These are phyloP conservation scores for Amniataba percoides DNA, from an alignment of 2,797 vertebrate species.

Conservation along the genomic window DNA sequence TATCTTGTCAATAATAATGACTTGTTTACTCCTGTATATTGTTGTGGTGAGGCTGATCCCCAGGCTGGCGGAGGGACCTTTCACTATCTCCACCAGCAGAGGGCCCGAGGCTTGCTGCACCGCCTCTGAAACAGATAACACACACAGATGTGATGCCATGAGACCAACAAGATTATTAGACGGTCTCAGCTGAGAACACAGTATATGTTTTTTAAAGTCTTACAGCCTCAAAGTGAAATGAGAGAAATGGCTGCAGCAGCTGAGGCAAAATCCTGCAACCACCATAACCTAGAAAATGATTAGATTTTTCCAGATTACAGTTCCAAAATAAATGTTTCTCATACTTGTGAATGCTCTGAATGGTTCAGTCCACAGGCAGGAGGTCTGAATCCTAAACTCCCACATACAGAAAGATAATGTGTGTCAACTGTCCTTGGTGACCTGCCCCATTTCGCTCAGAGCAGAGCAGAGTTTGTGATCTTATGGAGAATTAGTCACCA, in stretches of 20 bases:
- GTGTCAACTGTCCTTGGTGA: conserved; percentile 73
- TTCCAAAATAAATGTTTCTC: background rate
- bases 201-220: background rate
- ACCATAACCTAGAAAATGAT: background rate
- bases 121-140: conserved; percentile 85
- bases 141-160: conserved; percentile 32
- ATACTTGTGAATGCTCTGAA: conserved; percentile 15
- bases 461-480: conserved; percentile 51
- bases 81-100: conserved; percentile 94
- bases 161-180: background rate
- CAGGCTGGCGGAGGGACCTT: conserved; percentile 89
- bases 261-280: background rate
- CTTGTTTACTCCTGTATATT: conserved; percentile 91
- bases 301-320: background rate
- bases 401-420: conserved; percentile 41
- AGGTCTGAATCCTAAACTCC: conserved; percentile 42
- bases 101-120: conserved; percentile 93
- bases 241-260: background rate
- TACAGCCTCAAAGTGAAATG: background rate
- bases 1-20: conserved; percentile 95
- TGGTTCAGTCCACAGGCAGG: conserved; percentile 31
- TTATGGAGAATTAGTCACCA: conserved; percentile 50
- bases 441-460: conserved; percentile 64
- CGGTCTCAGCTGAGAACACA: background rate
- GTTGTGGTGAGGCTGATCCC: conserved; percentile 91